Percentiles rank a stretch among this genome's conserved stretches.
Evolutionary conservation across 1,140 invertebrate genomes (phyloP).

Genomic region (Semibalanus balanoides): DNA sequence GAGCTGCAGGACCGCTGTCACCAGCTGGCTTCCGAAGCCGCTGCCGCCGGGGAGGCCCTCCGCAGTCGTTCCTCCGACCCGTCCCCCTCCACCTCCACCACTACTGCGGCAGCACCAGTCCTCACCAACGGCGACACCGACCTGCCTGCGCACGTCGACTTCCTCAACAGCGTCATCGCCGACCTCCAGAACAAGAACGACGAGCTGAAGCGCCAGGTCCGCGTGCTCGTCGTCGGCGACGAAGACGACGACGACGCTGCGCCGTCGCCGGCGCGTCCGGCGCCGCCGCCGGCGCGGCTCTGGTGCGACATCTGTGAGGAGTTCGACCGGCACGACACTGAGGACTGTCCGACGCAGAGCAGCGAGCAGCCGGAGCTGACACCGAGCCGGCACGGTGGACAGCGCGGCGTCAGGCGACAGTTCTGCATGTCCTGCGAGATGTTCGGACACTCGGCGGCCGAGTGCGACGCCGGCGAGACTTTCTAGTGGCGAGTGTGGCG

Average conservation of each 20-base stretch:
- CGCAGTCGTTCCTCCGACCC: too few relatives aligned
- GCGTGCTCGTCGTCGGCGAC: constrained; percentile 58
- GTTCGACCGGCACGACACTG: constrained; percentile 92
- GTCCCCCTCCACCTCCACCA: too few relatives aligned
- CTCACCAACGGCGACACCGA: constrained; percentile 45
- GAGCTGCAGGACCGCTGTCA: too few relatives aligned
- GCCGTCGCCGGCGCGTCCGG: constrained; percentile 7
- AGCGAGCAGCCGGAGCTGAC: constrained; percentile 12
- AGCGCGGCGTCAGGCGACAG: constrained; percentile 4
- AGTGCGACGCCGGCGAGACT: too few relatives aligned
- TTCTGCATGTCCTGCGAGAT: constrained; percentile 15
- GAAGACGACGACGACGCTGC: constrained; percentile 28
- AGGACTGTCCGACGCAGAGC: constrained; percentile 78
- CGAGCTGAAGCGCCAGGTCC: constrained; percentile 55
- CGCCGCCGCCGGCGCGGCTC: constrained; percentile 49
- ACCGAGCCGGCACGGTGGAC: constrained; percentile 11
- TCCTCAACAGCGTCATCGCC: constrained; percentile 90
- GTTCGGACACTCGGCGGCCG: too few relatives aligned
- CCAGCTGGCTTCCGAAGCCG: too few relatives aligned
- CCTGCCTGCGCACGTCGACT: constrained; percentile 63
- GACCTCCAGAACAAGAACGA: constrained; percentile 89
- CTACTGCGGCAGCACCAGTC: constrained; percentile 22
- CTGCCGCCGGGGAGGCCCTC: too few relatives aligned
- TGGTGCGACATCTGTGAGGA: constrained; percentile 96
- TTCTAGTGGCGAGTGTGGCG: too few relatives aligned